These are phyloP conservation scores for Pimpla rufipes DNA, from an alignment of 2,888 invertebrate species.

Conservation along the genomic window DNA sequence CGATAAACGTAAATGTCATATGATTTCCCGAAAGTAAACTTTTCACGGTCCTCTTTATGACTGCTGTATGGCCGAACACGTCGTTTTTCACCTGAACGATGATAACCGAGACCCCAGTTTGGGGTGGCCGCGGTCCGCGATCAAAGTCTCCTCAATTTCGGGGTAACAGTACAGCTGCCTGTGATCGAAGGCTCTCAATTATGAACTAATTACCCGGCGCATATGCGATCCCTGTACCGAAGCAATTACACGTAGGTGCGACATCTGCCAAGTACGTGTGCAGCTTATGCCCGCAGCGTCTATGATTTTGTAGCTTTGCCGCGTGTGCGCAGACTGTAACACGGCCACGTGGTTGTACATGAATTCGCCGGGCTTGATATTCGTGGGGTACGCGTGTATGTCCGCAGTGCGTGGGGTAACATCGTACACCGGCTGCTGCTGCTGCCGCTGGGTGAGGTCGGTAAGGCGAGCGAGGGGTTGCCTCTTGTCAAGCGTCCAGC, in stretches of 20 bases:
- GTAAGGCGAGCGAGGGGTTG: slow-evolving; percentile 41
- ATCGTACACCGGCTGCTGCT: slow-evolving; percentile 19
- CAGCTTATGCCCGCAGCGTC: slow-evolving; percentile 64
- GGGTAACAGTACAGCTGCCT: slow-evolving; percentile 57
- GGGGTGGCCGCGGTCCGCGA: slow-evolving; percentile 15
- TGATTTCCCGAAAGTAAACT: too few relatives aligned
- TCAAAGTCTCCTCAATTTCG: slow-evolving; percentile 23
- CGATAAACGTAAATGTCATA: too few relatives aligned
- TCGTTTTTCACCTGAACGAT: background rate
- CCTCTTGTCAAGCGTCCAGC: slow-evolving; percentile 47
- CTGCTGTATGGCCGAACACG: background rate
- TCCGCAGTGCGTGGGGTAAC: slow-evolving; percentile 5
- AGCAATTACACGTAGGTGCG: slow-evolving; percentile 78
- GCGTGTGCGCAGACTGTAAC: slow-evolving; percentile 74
- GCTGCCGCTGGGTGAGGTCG: background rate
- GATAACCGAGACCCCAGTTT: background rate
- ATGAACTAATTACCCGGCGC: slow-evolving; percentile 79
- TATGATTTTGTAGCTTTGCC: slow-evolving; percentile 62
- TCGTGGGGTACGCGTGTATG: slow-evolving; percentile 34
- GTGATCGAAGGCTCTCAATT: slow-evolving; percentile 77
- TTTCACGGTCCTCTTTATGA: background rate
- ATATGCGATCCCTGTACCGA: slow-evolving; percentile 56
- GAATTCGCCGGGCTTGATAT: slow-evolving; percentile 68
- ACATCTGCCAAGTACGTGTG: slow-evolving; percentile 79
- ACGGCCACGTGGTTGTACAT: slow-evolving; percentile 78